Evolutionary conservation across 2,113 vertebrate species (phyloP).

Genomic region (Carassius carassius): DNA sequence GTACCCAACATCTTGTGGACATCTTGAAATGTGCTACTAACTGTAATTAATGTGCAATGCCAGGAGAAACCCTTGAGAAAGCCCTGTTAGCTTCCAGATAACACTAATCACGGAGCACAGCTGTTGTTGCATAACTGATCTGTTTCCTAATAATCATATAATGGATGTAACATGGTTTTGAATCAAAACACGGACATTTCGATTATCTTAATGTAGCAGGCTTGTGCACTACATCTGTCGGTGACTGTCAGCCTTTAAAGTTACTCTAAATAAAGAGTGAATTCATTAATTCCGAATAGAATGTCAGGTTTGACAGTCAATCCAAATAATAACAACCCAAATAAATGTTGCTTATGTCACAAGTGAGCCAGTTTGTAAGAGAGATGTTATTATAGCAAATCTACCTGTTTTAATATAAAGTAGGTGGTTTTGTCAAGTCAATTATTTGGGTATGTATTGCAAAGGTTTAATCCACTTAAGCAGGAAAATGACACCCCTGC

Average conservation of each 20-base stretch:
- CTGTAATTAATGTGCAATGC: not conserved
- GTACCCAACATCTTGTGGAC: conserved; percentile 1
- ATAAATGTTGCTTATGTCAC: not conserved
- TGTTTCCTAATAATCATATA: conserved; percentile 18
- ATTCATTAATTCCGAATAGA: not conserved
- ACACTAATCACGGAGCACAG: conserved; percentile 8
- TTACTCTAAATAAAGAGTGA: not conserved
- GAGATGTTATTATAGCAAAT: not conserved
- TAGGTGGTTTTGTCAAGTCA: conserved; percentile 18
- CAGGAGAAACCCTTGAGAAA: conserved; percentile 8
- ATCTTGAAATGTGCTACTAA: not conserved
- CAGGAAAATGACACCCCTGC: not conserved
- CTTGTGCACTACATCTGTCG: conserved; percentile 5
- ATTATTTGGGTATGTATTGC: conserved; percentile 8
- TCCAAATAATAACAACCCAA: not conserved
- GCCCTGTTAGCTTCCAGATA: conserved; percentile 4
- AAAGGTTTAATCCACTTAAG: conserved; percentile 24
- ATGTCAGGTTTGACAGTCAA: not conserved
- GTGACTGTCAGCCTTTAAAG: not conserved
- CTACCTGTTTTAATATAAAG: conserved; percentile 5
- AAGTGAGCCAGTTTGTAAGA: not conserved
- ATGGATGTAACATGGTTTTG: conserved; percentile 3
- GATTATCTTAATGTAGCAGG: not conserved
- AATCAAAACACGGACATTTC: not conserved
- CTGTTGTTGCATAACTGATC: conserved; percentile 7